These are phyloP conservation scores for Anguilla obscura DNA, from an alignment of 2,797 vertebrate species.

Conservation along the genomic window DNA sequence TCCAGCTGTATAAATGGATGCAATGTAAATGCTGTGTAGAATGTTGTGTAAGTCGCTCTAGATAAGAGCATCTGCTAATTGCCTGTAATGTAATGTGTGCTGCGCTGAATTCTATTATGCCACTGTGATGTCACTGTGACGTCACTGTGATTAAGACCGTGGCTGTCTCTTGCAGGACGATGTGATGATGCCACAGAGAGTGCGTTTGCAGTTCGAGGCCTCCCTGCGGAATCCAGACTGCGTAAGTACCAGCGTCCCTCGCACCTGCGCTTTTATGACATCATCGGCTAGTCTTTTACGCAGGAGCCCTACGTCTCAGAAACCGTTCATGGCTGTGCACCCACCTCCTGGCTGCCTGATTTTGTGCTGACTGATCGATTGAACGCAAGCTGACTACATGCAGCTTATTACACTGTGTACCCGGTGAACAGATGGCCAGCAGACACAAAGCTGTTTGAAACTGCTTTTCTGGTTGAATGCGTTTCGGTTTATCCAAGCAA, in stretches of 20 bases:
- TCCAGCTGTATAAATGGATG: too few species aligned
- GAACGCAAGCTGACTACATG: background rate
- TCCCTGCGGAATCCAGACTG: constrained; percentile 71
- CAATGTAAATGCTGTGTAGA: too few species aligned
- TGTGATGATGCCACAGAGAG: constrained; percentile 88
- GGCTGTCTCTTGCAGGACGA: constrained; percentile 81
- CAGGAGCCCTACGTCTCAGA: background rate
- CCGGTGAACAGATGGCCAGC: background rate
- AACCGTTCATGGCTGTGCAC: background rate
- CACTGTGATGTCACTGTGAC: constrained; percentile 21
- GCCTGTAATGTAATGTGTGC: too few species aligned
- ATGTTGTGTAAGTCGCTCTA: too few species aligned
- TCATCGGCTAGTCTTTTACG: background rate
- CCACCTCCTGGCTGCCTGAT: background rate
- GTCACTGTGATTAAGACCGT: background rate
- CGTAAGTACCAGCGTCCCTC: constrained; percentile 69
- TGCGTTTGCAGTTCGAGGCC: constrained; percentile 80
- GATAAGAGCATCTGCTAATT: too few species aligned
- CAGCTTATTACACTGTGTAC: background rate
- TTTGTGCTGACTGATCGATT: background rate
- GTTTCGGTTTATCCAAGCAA: background rate
- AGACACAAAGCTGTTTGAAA: background rate
- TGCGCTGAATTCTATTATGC: background rate
- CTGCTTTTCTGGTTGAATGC: background rate
- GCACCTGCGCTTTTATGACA: background rate